phyloP scores from a whole-genome alignment of 2,113 vertebrate species.

The Rhinogobius similis region DNA sequence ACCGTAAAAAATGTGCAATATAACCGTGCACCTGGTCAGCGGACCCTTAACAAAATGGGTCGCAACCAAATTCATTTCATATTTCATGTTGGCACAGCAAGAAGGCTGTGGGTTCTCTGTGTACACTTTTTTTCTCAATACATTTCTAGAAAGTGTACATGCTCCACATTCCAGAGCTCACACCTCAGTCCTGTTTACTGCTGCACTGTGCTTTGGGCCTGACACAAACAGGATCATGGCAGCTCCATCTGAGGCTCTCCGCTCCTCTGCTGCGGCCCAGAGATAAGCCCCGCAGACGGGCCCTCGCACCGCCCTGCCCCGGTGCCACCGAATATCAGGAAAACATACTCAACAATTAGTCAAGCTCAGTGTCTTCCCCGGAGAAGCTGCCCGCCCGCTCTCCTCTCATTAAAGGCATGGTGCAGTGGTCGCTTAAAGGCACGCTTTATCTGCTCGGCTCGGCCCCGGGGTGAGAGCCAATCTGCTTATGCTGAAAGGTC shows the following conservation, averaged over 20 bases:
- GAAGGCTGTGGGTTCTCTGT: too few relatives aligned
- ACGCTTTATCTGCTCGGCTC: constrained; percentile 50
- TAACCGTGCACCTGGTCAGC: too few relatives aligned
- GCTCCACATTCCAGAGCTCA: neutral
- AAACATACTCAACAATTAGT: constrained; percentile 66
- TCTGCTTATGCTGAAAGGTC: constrained; percentile 67
- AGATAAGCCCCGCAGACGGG: constrained; percentile 68
- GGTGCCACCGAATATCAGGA: constrained; percentile 40
- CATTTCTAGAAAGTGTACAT: too few relatives aligned
- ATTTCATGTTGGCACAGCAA: too few relatives aligned
- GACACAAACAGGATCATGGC: neutral
- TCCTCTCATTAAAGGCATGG: constrained; percentile 46
- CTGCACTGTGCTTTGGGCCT: too few relatives aligned
- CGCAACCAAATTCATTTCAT: too few relatives aligned
- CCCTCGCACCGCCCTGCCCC: constrained; percentile 20
- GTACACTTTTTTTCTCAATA: too few relatives aligned
- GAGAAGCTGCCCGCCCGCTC: constrained; percentile 13
- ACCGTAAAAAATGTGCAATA: too few relatives aligned
- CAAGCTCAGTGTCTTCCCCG: constrained; percentile 33
- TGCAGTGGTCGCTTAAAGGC: constrained; percentile 20
- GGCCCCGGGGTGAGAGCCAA: constrained; percentile 55
- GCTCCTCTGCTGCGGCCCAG: constrained; percentile 67
- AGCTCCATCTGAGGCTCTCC: neutral
- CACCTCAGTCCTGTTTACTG: neutral
- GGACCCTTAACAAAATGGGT: too few relatives aligned